Evolutionary conservation across 1,140 invertebrate genomes (phyloP), one percentile per base, ranked within the genome.

Genomic region (Plectrocnemia conspersa): DNA sequence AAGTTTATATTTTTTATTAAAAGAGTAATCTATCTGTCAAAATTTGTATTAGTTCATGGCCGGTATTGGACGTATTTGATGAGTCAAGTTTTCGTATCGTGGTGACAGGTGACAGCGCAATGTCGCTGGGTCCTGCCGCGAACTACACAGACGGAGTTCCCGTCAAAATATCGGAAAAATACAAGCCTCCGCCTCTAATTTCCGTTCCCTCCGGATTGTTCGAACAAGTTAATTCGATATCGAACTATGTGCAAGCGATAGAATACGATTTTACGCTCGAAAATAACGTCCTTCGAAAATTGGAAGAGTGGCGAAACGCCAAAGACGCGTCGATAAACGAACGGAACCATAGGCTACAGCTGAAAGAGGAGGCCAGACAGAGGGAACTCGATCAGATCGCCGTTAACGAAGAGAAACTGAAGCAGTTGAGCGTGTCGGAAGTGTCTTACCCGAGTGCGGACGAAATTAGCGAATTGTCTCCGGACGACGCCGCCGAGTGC

Each of bases 111-210:
- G n/a, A 29, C 27, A 29, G 19, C 7, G 4, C 38, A 58, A 67
- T 68, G 65, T 68, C 63, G 61, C 65, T 67, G 47, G 57, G 69
- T 68, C 71, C 71, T 68, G 73, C 71, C 48, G 66, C 67, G 36
- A 66, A 71, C 56, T 87, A 82, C 61, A 84, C 89, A 81, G 88
- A 91, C 71, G 85, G 83, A 58, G 81, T 91, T 56, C 82, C 87
- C 52, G 88, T 93, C 35, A 91, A 91, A 78, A 91, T 93, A 68
- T 83, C 85, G 38, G 87, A 91, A 72, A 85, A 83, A 56, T 91
- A 88, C 63, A 87, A 88, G 70, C 83, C 86, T 52, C 88, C 88
- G 13, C 79, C 81, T 50, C 79, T 79, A 70, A 81, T 89, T 41
- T 78, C 81, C 56, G 67, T 89, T 59, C 82, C 85, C 35, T 79